A percentile compares a stretch with the other conserved stretches of the same genome.
These are phyloP conservation scores for Ophonus ardosiacus DNA, from an alignment of 2,888 invertebrate genomes.

Conservation along the genomic window DNA sequence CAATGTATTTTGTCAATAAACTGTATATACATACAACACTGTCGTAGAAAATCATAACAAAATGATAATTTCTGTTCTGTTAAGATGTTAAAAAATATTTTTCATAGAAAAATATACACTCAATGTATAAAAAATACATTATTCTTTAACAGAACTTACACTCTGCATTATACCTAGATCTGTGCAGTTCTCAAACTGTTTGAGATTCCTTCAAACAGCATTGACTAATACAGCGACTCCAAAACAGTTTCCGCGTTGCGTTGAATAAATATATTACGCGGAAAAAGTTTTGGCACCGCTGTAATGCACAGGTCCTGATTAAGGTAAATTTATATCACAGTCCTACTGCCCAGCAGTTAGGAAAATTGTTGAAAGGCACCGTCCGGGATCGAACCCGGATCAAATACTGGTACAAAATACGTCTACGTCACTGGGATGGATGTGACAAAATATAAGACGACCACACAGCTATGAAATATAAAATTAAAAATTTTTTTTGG, in stretches of 20 bases:
- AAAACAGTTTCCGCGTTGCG: not conserved
- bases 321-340: constrained; percentile 19
- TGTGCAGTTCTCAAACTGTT: not conserved
- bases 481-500: not conserved
- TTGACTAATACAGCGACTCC: not conserved
- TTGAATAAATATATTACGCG: not conserved
- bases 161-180: constrained; percentile 41
- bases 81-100: constrained; percentile 26
- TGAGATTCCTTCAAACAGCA: not conserved
- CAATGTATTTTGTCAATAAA: constrained; percentile 57
- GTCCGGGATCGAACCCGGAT: not conserved
- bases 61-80: constrained; percentile 34
- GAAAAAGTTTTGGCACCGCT: not conserved
- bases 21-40: constrained; percentile 61
- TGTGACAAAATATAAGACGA: not conserved
- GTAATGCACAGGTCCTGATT: not conserved
- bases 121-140: constrained; percentile 46
- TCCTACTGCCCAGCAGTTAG: constrained; percentile 28
- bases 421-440: not conserved
- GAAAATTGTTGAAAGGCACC: constrained; percentile 6
- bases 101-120: constrained; percentile 53
- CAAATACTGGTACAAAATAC: constrained; percentile 28
- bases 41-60: constrained; percentile 57
- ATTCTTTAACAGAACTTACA: constrained; percentile 46
- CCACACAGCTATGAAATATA: not conserved